phyloP scores from a whole-genome alignment of 2,888 invertebrate genomes.

The Rotaria magnacalcarata region DNA sequence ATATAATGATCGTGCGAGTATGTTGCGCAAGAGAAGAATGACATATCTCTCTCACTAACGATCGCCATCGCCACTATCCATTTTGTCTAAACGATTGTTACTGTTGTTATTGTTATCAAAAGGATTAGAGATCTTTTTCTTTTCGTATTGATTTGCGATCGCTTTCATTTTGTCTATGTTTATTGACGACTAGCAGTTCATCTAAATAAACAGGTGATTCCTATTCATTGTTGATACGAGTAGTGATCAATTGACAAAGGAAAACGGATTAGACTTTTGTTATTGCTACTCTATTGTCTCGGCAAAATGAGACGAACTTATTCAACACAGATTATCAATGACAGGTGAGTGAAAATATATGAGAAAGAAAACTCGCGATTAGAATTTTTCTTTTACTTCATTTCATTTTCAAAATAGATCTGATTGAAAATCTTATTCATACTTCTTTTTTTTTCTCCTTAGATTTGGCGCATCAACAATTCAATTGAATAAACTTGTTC shows the following conservation, averaged over 20 bases:
- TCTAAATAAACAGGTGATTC: slow-evolving; percentile 22
- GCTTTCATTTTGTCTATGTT: not conserved
- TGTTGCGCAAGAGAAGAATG: not conserved
- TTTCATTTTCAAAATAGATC: not conserved
- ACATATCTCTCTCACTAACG: slow-evolving; percentile 16
- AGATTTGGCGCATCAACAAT: slow-evolving; percentile 81
- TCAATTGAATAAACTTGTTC: slow-evolving; percentile 74
- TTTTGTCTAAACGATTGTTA: slow-evolving; percentile 5
- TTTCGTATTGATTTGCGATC: not conserved
- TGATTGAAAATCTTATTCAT: not conserved
- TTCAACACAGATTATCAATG: slow-evolving; percentile 32
- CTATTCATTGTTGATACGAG: not conserved
- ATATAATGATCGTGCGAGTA: not conserved
- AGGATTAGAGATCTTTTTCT: not conserved
- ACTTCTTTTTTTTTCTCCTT: slow-evolving; percentile 51
- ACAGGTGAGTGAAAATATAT: not conserved
- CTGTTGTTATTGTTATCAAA: slow-evolving; percentile 5
- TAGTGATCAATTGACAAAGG: not conserved
- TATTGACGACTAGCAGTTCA: not conserved
- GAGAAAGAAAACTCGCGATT: not conserved
- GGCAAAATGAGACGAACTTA: slow-evolving; percentile 17
- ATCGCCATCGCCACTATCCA: slow-evolving; percentile 16
- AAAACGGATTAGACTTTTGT: slow-evolving; percentile 13
- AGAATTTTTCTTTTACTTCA: not conserved
- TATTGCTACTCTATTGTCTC: not conserved